A percentile compares a stretch with the other conserved stretches of the same genome.
phyloP scores from a whole-genome alignment of 2,888 invertebrate species.

The Drosophila falleni region DNA sequence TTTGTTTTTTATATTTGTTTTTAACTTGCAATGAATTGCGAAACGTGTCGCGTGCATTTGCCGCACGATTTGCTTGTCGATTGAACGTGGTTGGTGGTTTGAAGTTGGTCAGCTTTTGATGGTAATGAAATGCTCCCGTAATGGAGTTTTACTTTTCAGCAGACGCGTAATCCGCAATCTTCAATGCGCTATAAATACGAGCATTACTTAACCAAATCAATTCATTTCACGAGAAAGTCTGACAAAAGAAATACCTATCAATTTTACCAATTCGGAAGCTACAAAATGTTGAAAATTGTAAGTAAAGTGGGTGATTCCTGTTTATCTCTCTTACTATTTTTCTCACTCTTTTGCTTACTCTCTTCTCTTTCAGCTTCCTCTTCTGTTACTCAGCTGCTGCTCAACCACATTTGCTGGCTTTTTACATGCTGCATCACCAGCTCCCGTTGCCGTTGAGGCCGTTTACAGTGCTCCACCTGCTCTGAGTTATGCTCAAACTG shows the following conservation, averaged over 20 bases:
- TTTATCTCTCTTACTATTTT: neutral
- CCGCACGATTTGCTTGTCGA: constrained; percentile 75
- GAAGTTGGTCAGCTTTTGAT: neutral
- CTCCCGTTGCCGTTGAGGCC: constrained; percentile 52
- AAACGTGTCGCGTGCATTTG: constrained; percentile 75
- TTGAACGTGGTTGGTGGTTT: constrained; percentile 54
- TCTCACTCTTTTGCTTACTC: neutral
- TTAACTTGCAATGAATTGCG: constrained; percentile 52
- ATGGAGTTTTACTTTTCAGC: constrained; percentile 68
- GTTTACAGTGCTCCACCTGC: constrained; percentile 46
- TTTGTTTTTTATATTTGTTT: neutral
- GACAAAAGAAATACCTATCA: constrained; percentile 37
- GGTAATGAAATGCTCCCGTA: constrained; percentile 62
- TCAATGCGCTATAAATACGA: constrained; percentile 55
- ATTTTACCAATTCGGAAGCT: neutral
- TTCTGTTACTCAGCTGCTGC: constrained; percentile 15
- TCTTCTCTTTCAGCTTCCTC: constrained; percentile 20
- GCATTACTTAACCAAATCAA: constrained; percentile 52
- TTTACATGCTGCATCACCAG: constrained; percentile 39
- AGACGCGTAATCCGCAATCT: constrained; percentile 36
- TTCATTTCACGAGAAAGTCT: constrained; percentile 76
- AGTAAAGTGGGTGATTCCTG: constrained; percentile 12
- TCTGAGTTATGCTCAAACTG: constrained; percentile 26
- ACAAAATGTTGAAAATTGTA: constrained; percentile 56
- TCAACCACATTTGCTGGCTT: constrained; percentile 12